Evolutionary conservation across 2,797 vertebrate species (phyloP).

Genomic region (Schizopygopsis malacanthus): DNA sequence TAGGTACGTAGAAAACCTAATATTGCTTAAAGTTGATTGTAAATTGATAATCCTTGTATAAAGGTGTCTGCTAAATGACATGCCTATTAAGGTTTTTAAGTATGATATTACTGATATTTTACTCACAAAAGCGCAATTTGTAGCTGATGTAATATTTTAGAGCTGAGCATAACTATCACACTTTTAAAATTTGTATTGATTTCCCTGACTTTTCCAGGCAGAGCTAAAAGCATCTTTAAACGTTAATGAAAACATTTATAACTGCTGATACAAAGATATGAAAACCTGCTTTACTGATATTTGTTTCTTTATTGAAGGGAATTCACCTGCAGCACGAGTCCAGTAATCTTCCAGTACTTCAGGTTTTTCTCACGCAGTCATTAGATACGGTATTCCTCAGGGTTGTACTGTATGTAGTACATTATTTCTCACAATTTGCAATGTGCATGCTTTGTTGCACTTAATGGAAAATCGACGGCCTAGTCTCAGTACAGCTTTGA

Average conservation of each 20-base stretch:
- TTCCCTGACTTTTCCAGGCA: background rate
- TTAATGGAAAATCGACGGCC: constrained; percentile 57
- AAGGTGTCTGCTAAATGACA: background rate
- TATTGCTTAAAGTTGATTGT: background rate
- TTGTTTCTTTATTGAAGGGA: background rate
- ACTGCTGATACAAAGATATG: background rate
- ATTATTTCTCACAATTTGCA: constrained; percentile 47
- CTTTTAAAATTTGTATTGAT: background rate
- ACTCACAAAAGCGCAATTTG: background rate
- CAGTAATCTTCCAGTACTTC: constrained; percentile 39
- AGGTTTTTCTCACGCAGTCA: constrained; percentile 25
- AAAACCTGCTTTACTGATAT: background rate
- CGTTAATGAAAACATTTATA: background rate
- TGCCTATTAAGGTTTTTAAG: background rate
- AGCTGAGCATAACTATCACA: background rate
- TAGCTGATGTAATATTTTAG: background rate
- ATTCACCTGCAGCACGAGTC: background rate
- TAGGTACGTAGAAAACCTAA: background rate
- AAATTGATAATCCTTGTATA: background rate
- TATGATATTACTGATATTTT: background rate
- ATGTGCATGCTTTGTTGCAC: constrained; percentile 46
- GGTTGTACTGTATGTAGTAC: constrained; percentile 35
- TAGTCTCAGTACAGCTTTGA: constrained; percentile 26
- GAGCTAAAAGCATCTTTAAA: background rate
- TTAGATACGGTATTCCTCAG: constrained; percentile 45